These are phyloP conservation scores for Linnaemya tessellans DNA, from an alignment of 2,888 invertebrate genomes.

Conservation along the genomic window DNA sequence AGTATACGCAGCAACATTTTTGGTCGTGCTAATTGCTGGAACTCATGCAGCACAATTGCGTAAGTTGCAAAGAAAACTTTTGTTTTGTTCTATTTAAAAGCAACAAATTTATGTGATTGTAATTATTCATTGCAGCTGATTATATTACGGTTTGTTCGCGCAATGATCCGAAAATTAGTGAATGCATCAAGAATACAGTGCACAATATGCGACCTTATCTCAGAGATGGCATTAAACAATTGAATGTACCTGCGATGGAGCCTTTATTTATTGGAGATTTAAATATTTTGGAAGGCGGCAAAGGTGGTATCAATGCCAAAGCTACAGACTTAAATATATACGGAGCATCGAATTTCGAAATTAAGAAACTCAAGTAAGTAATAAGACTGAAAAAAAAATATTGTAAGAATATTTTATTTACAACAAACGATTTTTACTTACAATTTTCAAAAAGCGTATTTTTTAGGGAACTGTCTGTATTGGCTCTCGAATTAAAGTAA, in stretches of 20 bases:
- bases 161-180: slow-evolving; percentile 86
- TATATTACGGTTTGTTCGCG: slow-evolving; percentile 88
- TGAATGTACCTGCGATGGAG: slow-evolving; percentile 88
- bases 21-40: slow-evolving; percentile 41
- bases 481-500: no score
- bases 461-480: no score
- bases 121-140: slow-evolving; percentile 84
- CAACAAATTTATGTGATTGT: not conserved
- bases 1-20: slow-evolving; percentile 7
- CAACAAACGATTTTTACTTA: no score
- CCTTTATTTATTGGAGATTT: slow-evolving; percentile 88
- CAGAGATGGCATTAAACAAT: slow-evolving; percentile 86
- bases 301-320: slow-evolving; percentile 78
- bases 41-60: slow-evolving; percentile 76
- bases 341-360: slow-evolving; percentile 87
- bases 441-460: no score
- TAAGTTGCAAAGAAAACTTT: slow-evolving; percentile 73
- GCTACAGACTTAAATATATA: slow-evolving; percentile 86
- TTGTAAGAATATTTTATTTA: no score
- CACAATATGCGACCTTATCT: slow-evolving; percentile 86
- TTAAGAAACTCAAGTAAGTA: slow-evolving; percentile 84
- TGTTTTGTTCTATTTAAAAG: not conserved
- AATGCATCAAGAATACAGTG: slow-evolving; percentile 86
- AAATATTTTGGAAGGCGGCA: slow-evolving; percentile 86
- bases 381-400: slow-evolving; percentile 45